Percentiles rank a stretch among this genome's conserved stretches.
These are phyloP conservation scores for Lophura nycthemera DNA, from an alignment of 2,113 vertebrate species.

Conservation along the genomic window DNA sequence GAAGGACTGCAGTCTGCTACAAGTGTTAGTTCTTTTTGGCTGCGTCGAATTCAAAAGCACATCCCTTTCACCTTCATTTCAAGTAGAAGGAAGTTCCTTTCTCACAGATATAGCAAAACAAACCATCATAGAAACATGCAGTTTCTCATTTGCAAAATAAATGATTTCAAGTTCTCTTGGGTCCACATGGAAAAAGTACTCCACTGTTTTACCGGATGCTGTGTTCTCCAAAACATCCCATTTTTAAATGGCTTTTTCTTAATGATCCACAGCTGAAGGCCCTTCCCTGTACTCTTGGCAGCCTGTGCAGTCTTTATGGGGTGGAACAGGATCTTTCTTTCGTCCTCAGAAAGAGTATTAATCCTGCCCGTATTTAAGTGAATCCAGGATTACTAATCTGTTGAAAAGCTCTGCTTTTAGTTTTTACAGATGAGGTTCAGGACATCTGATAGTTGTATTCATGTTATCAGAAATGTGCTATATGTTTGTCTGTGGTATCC, in stretches of 20 bases:
- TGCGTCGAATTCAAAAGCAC: not conserved
- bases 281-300: conserved; percentile 43
- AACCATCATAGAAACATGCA: not conserved
- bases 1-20: not conserved
- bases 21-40: not conserved
- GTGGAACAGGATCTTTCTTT: conserved; percentile 39
- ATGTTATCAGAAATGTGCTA: not conserved
- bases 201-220: not conserved
- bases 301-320: not conserved
- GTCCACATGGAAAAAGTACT: conserved; percentile 11
- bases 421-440: not conserved
- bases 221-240: conserved; percentile 11
- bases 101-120: conserved; percentile 26
- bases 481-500: not conserved
- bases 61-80: conserved; percentile 21
- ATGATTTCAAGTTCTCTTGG: conserved; percentile 16
- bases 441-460: not conserved
- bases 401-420: conserved; percentile 2
- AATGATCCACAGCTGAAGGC: conserved; percentile 48
- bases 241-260: conserved; percentile 13
- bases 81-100: conserved; percentile 36
- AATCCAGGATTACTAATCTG: conserved; percentile 36
- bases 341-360: not conserved
- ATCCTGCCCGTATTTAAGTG: conserved; percentile 38
- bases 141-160: conserved; percentile 33